Evolutionary conservation across 2,888 invertebrate species (phyloP), one percentile per base, ranked within the genome.

Genomic region (Hemithea aestivaria): DNA sequence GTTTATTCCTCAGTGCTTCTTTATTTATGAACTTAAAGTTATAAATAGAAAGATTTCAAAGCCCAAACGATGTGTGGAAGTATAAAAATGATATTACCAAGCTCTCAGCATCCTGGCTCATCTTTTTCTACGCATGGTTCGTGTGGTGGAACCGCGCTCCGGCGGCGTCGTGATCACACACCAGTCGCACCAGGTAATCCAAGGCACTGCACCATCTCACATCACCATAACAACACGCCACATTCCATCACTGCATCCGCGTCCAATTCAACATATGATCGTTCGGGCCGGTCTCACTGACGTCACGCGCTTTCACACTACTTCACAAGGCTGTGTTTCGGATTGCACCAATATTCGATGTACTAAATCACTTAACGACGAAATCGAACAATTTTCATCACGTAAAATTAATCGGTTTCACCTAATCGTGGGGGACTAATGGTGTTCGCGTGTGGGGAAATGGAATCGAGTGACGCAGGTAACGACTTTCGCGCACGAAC

Each of bases 51-150:
- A n/a, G n/a, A n/a, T n/a, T n/a, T n/a, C n/a, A n/a, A n/a, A n/a
- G n/a, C n/a, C n/a, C n/a, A n/a, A n/a, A n/a, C n/a, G n/a, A n/a
- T n/a, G n/a, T 36, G 48, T 53, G 49, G 38, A 43, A 66, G 62
- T 64, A 66, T 62, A 59, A 68, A 77, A 82, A 58, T 83, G 74
- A 85, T 83, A 87, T 85, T 87, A 91, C 91, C 91, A 91, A 90
- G 89, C 91, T 90, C 88, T 91, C 91, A 67, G 90, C 91, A 91
- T 91, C 91, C 76, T 88, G 83, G 88, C 88, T 91, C 91, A 91
- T 91, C 89, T 89, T 90, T 90, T 90, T 87, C 89, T 89, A 84
- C 89, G 83, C 91, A 91, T 91, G 89, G 87, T 90, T 83, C 76
- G 64, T 73, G 73, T 62, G 52, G 64, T 70, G 63, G 67, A 75